Percentiles rank a stretch among this genome's conserved stretches.
Conservation (phyloP, 30 jellyfish, hydroid and myxozoan species). For the Aurelia coerulea region DNA sequence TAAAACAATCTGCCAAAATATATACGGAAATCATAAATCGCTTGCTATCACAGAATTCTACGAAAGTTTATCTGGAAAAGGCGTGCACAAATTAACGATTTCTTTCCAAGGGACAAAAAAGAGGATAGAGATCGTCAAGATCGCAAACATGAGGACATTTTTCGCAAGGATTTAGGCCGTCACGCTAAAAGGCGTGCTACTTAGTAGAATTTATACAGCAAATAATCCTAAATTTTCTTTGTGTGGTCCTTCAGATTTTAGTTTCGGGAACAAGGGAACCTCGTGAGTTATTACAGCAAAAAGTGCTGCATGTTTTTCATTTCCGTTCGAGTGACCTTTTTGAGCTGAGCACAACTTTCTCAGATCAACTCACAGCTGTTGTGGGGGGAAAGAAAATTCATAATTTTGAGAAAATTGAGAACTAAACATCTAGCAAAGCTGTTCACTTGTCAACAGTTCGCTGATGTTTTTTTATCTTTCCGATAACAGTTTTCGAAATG, state of each 20-base stretch:
- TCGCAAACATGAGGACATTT: too few relatives aligned
- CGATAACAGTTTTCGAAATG: background rate
- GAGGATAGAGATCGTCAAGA: too few relatives aligned
- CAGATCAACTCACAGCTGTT: constrained; percentile 1
- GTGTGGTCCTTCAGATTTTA: background rate
- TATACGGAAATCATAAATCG: too few relatives aligned
- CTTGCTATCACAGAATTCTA: too few relatives aligned
- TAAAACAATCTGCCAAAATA: too few relatives aligned
- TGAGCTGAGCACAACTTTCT: constrained; percentile 1
- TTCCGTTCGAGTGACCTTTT: constrained; percentile 29
- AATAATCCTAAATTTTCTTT: too few relatives aligned
- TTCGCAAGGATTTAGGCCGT: too few relatives aligned
- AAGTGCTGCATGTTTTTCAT: background rate
- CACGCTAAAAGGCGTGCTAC: too few relatives aligned
- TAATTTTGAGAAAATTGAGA: constrained; percentile 23
- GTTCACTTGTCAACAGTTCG: constrained; percentile 4
- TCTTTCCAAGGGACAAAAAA: too few relatives aligned
- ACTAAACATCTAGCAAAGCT: background rate
- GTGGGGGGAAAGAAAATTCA: constrained; percentile 14
- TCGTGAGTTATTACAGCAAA: background rate
- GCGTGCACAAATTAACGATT: too few relatives aligned
- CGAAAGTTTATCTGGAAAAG: too few relatives aligned
- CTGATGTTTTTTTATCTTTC: constrained; percentile 3
- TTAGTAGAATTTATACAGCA: too few relatives aligned
- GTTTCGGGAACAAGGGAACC: background rate